Percentiles rank a stretch among this genome's conserved stretches.
Conservation (phyloP, 2,888 invertebrate species). For the Tipula confusa region DNA sequence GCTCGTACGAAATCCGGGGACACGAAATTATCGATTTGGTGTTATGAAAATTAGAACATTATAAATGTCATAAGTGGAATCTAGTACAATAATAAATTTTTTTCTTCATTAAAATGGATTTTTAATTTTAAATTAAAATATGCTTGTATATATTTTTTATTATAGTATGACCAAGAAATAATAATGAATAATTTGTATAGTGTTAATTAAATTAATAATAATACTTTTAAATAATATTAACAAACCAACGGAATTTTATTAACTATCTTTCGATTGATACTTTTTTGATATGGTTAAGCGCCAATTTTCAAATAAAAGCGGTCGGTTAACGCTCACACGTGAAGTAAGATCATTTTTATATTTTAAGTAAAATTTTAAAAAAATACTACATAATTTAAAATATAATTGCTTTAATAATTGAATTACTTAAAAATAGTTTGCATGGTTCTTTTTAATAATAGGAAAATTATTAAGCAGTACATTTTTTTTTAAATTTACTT, state of each 20-base stretch:
- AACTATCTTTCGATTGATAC: no score
- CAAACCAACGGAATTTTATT: not conserved
- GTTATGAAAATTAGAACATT: constrained; percentile 49
- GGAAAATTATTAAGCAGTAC: not conserved
- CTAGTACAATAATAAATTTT: not conserved
- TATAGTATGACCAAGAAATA: not conserved
- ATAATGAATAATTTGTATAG: not conserved
- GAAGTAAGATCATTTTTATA: not conserved
- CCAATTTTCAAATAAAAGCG: no score
- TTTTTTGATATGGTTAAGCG: no score
- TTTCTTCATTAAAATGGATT: not conserved
- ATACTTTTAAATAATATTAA: not conserved
- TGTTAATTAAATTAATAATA: constrained; percentile 1
- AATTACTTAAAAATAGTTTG: not conserved
- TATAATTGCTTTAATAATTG: not conserved
- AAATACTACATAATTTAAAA: not conserved
- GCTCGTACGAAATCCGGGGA: constrained; percentile 62
- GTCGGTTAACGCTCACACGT: not conserved
- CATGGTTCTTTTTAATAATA: not conserved
- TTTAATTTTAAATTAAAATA: not conserved
- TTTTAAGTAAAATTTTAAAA: not conserved
- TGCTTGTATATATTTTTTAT: not conserved
- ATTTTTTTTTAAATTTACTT: not conserved
- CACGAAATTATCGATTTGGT: constrained; percentile 63
- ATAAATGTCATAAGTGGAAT: not conserved